phyloP scores from a whole-genome alignment of 2,797 vertebrate genomes.

The Chaunax sp. region DNA sequence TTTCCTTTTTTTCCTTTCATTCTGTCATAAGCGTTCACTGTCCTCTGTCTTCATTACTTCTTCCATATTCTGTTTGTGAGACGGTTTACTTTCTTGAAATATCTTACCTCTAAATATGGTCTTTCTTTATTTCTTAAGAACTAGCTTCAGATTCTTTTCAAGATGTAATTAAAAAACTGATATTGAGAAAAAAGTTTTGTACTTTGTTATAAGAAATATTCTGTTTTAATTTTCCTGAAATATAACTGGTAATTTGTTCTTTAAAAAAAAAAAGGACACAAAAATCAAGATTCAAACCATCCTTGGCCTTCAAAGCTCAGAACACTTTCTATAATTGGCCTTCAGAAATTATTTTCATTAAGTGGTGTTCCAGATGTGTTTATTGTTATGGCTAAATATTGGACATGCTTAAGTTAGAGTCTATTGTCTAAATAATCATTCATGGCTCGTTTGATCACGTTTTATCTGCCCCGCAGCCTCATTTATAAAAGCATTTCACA shows the following conservation, averaged over 20 bases:
- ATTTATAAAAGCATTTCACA: slow-evolving; percentile 64
- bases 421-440: slow-evolving; percentile 70
- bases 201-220: too few species aligned
- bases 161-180: neutral
- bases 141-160: neutral
- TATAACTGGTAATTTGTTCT: too few species aligned
- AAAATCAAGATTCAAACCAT: too few species aligned
- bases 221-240: too few species aligned
- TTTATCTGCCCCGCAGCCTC: slow-evolving; percentile 62
- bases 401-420: slow-evolving; percentile 64
- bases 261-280: too few species aligned
- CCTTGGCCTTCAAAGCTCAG: slow-evolving; percentile 34
- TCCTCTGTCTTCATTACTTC: neutral
- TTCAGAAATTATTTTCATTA: slow-evolving; percentile 47
- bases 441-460: slow-evolving; percentile 62
- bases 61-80: neutral
- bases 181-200: neutral
- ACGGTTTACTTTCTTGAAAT: neutral
- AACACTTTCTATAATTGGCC: slow-evolving; percentile 51
- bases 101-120: neutral
- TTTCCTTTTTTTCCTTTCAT: neutral
- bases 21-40: too few species aligned
- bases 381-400: slow-evolving; percentile 60
- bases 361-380: slow-evolving; percentile 67
- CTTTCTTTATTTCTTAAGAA: neutral